A percentile compares a stretch with the other conserved stretches of the same genome.
These are phyloP conservation scores for Embiotoca jacksoni DNA, from an alignment of 2,113 vertebrate genomes.

Conservation along the genomic window DNA sequence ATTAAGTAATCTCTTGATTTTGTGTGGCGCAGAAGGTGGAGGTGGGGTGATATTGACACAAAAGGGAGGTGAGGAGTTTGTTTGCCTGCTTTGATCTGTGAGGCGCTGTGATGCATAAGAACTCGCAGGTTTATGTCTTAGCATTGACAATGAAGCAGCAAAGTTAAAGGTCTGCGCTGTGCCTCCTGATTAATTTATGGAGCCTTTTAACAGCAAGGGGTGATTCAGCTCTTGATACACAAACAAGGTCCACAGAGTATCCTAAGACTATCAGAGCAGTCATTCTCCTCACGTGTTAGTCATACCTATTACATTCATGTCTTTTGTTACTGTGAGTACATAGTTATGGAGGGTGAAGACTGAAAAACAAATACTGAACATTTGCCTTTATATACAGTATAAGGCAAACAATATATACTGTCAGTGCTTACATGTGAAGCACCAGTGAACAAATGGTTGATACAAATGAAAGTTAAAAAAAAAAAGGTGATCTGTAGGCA, in stretches of 20 bases:
- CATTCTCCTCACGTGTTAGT: background rate
- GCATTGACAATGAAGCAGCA: conserved; percentile 36
- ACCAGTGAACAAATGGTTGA: background rate
- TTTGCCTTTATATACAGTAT: too few relatives aligned
- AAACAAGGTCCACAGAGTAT: background rate
- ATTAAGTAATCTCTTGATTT: conserved; percentile 12
- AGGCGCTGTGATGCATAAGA: conserved; percentile 30
- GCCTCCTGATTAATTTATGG: conserved; percentile 17
- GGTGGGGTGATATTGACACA: background rate
- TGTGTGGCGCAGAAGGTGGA: background rate
- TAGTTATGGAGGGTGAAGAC: too few relatives aligned
- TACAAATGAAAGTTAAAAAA: too few relatives aligned
- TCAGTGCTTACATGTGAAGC: too few relatives aligned
- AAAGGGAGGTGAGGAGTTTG: conserved; percentile 24
- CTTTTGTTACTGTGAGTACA: background rate
- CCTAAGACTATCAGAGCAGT: too few relatives aligned
- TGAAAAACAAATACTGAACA: too few relatives aligned
- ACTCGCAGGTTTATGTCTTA: conserved; percentile 17
- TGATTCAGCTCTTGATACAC: conserved; percentile 1
- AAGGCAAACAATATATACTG: too few relatives aligned
- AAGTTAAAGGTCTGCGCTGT: background rate
- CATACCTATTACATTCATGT: background rate
- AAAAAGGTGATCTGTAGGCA: too few relatives aligned
- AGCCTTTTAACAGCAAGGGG: background rate
- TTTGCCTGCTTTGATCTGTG: conserved; percentile 48